Evolutionary conservation across 1,140 invertebrate genomes (phyloP), one percentile per base, ranked within the genome.

Genomic region (Idris sp.): DNA sequence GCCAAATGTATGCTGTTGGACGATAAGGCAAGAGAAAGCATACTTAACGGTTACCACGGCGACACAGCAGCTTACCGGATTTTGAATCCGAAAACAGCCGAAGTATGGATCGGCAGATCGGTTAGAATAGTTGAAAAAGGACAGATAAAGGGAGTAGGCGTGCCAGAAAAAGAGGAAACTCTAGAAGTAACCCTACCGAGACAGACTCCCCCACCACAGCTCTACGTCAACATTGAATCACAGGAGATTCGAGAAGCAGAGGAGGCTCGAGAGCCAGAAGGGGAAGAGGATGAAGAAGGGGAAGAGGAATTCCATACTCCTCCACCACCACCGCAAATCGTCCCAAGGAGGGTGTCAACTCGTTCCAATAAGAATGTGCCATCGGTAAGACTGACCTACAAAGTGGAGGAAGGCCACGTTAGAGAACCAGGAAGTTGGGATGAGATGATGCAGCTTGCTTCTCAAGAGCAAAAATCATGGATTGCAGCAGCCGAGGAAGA

Each of bases 11-110:
- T 86, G 79, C 49, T 86, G 3, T 14, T 77, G 7, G 77, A 80
- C 36, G 71, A 76, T 11, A 85, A 83, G 40, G 51, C 77, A 0
- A n/a, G 48, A 41, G 67, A 81, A 40, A 76, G 69, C 1, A 19
- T 48, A 8, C 51, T 81, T 22, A 54, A 83, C 6, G 80, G 79
- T 6, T 83, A 83, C 22, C 33, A 53, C 14, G 68, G 56, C n/a
- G 54, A 77, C n/a, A 74, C 59, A 7, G 69, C 81, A 25, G 73
- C 72, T 4, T 84, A 78, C 43, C 58, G 73, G 4, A 54, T 83
- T 7, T 79, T 67, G 62, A 69, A 73, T 43, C 44, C 30, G n/a
- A 13, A 46, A 22, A 44, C 35, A 0, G 6, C 16, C 8, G 25
- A 10, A 9, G 18, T 48, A 3, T 22, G 43, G 18, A 31, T 51